Evolutionary conservation across 1,140 invertebrate genomes (phyloP).

Genomic region (Rhopalosiphum maidis): DNA sequence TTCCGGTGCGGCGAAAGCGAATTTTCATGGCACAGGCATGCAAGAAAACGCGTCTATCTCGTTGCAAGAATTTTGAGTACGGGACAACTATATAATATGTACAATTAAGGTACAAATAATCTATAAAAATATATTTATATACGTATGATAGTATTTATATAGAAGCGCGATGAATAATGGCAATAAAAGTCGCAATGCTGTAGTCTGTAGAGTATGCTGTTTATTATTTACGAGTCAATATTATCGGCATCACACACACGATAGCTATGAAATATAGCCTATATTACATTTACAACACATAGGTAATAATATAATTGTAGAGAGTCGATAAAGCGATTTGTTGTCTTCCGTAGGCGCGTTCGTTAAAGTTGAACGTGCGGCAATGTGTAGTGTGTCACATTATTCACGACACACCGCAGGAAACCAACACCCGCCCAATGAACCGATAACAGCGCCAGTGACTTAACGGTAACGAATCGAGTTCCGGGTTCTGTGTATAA

Average conservation of each 20-base stretch:
- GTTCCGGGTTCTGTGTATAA: constrained; percentile 6
- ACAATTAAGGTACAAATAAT: background rate
- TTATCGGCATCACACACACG: background rate
- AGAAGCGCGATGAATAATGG: background rate
- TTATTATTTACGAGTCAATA: background rate
- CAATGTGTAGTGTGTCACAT: background rate
- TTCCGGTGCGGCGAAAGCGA: background rate
- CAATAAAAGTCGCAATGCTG: background rate
- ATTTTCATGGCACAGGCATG: background rate
- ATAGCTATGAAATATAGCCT: no score
- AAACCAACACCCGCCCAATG: constrained; percentile 26
- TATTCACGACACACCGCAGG: background rate
- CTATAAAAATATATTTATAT: background rate
- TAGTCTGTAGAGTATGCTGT: background rate
- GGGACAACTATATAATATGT: background rate
- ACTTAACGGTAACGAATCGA: constrained; percentile 51
- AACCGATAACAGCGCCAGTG: constrained; percentile 2
- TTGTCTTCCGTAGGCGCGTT: background rate
- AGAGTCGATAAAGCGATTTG: background rate
- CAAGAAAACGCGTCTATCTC: background rate
- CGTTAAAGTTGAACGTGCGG: background rate
- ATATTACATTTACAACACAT: background rate
- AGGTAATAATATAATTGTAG: background rate
- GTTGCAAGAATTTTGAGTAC: background rate
- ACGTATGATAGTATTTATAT: background rate